phyloP scores from a whole-genome alignment of 2,113 vertebrate species.

The Gracilinanus agilis region DNA sequence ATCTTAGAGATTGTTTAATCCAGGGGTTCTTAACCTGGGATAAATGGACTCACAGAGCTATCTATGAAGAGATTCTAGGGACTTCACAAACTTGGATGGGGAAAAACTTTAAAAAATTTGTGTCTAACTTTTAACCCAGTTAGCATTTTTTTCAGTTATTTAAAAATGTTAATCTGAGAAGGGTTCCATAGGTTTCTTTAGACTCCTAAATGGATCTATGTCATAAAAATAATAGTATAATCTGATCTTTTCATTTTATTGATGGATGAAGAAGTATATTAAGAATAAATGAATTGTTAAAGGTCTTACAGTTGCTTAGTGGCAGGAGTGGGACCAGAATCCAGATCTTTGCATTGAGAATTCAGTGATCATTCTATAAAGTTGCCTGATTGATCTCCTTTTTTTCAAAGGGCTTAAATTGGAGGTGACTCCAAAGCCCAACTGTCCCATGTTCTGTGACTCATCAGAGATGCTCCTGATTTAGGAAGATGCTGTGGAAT shows the following conservation, averaged over 20 bases:
- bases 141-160: not conserved
- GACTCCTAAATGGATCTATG: not conserved
- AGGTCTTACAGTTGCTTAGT: not conserved
- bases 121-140: not conserved
- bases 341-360: not conserved
- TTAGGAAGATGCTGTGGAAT: slow-evolving; percentile 2
- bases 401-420: not conserved
- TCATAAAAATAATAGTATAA: not conserved
- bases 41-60: not conserved
- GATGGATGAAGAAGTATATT: not conserved
- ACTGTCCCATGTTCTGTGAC: not conserved
- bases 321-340: not conserved
- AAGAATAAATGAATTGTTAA: not conserved
- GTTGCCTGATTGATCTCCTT: not conserved
- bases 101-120: not conserved
- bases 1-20: not conserved
- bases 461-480: slow-evolving; percentile 4
- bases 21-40: not conserved
- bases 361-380: not conserved
- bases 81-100: not conserved
- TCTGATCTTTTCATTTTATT: not conserved
- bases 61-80: not conserved
- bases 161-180: not conserved
- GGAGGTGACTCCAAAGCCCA: not conserved
- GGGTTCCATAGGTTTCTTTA: not conserved